These are phyloP conservation scores for Oryzias curvinotus DNA, from an alignment of 2,113 vertebrate genomes.

Conservation along the genomic window DNA sequence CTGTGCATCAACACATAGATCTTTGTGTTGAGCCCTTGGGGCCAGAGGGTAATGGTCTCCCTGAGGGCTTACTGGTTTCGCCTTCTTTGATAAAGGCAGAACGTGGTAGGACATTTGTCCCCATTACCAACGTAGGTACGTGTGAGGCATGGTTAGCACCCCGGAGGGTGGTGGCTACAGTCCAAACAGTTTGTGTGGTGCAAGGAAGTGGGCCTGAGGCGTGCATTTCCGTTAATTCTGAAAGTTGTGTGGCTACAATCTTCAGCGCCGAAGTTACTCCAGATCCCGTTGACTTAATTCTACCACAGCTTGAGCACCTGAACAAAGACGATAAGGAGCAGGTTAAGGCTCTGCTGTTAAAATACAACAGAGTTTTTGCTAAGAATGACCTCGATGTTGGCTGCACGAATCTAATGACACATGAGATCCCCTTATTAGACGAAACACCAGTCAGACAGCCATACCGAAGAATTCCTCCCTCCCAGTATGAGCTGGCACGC, in stretches of 20 bases:
- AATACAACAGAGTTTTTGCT: no score
- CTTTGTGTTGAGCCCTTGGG: background rate
- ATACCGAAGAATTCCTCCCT: no score
- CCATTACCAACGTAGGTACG: background rate
- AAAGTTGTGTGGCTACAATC: background rate
- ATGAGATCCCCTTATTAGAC: no score
- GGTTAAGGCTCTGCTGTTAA: no score
- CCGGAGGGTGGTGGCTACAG: no score
- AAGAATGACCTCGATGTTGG: no score
- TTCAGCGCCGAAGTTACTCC: background rate
- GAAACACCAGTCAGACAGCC: no score
- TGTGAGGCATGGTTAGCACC: background rate
- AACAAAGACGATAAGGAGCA: background rate
- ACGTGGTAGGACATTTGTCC: background rate
- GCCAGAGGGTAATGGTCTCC: background rate
- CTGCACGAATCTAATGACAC: no score
- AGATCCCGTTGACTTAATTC: no score
- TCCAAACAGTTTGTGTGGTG: no score
- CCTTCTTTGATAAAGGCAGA: background rate
- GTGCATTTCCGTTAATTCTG: background rate
- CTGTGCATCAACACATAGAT: background rate
- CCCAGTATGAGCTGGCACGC: no score
- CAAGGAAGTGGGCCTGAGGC: no score
- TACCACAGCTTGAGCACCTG: background rate
- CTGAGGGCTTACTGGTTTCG: background rate